Base-by-base conservation (phyloP, 2,888 invertebrate species). In the Capitulum mitella region DNA sequence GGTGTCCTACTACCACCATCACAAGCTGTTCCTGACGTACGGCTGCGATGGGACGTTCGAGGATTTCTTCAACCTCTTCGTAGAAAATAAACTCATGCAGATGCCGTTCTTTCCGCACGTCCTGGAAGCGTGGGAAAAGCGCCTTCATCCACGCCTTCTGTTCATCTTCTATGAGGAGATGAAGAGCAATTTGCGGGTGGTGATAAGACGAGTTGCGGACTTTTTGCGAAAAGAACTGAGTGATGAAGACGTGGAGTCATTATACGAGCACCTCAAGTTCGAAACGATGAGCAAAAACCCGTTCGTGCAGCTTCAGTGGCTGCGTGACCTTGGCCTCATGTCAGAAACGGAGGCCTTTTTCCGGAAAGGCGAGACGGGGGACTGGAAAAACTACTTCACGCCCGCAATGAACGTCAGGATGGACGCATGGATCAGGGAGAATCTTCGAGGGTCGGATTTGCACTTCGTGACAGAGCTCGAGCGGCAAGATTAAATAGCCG, bases 1-100 rank as follows among this genome's bases (percentile, higher is more conserved):
- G 6, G 86, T 87, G 14, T 87, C 87, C 2, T 86, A 84, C 79
- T 87, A 83, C 82, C 84, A 86, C 81, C 86, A 86, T 81, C 48
- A 51, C 70, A 40, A 54, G 26, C n/a, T 40, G 22, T 26, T 75
- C 14, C 26, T 26, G 14, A 40, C 70, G 40, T 51, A 74, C 26
- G 77, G 74, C 16, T 43, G 46, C 82, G 70, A 70, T 5, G 70
- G 70, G 10, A 83, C 34, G 78, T 83, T 83, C 82, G 80, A 84
- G 43, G 86, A 86, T 51, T 87, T 86, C 81, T 83, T 85, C 54
- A 82, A 84, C 48, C 83, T 86, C 81, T 87, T 86, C 81, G 82
- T 84, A 34, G 82, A 82, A 6, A 86, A 86, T 26, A 84, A 85
- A 82, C 78, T 86, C 85, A 79, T 85, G 85, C 80, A 86, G 85